Conservation (phyloP, 1,140 invertebrate genomes). For the Latrodectus geometricus region DNA sequence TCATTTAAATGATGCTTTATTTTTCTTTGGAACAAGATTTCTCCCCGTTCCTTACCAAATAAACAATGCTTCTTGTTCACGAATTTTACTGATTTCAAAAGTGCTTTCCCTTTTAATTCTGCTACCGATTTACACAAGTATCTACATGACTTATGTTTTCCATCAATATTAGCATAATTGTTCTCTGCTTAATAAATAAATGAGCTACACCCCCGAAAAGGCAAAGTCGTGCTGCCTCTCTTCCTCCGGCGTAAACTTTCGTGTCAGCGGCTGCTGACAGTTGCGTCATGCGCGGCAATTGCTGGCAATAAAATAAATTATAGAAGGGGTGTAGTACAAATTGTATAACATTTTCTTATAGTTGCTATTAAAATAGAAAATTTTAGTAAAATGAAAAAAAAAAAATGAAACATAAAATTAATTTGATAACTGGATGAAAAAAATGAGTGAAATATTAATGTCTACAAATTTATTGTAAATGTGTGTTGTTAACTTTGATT, state of each 20-base stretch:
- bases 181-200: constrained; percentile 43
- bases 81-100: no score
- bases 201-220: constrained; percentile 36
- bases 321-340: not conserved
- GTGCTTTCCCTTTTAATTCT: not conserved
- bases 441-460: no score
- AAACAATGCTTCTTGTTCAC: no score
- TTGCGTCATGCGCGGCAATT: constrained; percentile 25
- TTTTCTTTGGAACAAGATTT: no score
- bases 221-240: constrained; percentile 22
- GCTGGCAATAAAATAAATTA: not conserved
- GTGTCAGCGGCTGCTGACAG: constrained; percentile 7
- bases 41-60: no score
- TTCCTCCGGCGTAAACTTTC: constrained; percentile 10
- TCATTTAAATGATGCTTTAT: no score
- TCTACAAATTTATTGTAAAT: no score
- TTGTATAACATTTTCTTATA: not conserved
- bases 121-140: constrained; percentile 35
- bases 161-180: constrained; percentile 43
- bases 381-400: no score
- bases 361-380: no score
- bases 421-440: no score
- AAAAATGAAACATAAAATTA: no score
- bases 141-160: constrained; percentile 37
- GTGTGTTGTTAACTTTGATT: no score